phyloP scores from a whole-genome alignment of 2,797 vertebrate species.

The Aratinga solstitialis region DNA sequence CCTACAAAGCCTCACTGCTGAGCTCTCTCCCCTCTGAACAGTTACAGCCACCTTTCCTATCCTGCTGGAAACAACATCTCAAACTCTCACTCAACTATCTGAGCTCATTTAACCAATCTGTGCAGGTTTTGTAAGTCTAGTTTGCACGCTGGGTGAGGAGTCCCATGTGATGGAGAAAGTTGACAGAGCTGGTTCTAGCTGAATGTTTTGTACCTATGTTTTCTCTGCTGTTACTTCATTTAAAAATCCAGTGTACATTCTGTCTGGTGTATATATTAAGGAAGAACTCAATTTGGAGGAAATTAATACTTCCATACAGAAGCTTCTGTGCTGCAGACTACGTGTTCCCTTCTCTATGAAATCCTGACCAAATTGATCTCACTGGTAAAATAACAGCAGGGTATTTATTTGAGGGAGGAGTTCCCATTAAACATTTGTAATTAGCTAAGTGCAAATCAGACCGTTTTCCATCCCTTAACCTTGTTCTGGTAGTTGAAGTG shows the following conservation, averaged over 20 bases:
- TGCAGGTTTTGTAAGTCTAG: background rate
- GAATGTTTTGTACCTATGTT: background rate
- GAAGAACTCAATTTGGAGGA: background rate
- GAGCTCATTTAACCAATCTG: background rate
- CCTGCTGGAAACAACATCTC: background rate
- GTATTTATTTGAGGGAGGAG: slow-evolving; percentile 15
- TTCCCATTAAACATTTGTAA: slow-evolving; percentile 17
- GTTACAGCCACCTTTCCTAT: background rate
- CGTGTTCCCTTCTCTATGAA: background rate
- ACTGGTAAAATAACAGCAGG: slow-evolving; percentile 1
- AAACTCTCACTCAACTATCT: background rate
- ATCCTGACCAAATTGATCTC: background rate
- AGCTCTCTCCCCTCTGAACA: background rate
- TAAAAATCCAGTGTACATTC: background rate
- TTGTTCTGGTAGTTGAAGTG: background rate
- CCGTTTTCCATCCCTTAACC: background rate
- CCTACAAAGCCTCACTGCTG: background rate
- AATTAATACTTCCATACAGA: background rate
- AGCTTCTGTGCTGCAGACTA: background rate
- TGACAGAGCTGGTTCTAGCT: background rate
- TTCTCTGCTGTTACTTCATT: background rate
- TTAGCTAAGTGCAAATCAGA: background rate
- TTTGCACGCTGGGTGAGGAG: background rate
- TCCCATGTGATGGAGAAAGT: background rate
- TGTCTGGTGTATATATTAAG: background rate